Percentiles rank a stretch among this genome's conserved stretches.
Conservation (phyloP, 2,888 invertebrate genomes). For the Dendrolimus houi region DNA sequence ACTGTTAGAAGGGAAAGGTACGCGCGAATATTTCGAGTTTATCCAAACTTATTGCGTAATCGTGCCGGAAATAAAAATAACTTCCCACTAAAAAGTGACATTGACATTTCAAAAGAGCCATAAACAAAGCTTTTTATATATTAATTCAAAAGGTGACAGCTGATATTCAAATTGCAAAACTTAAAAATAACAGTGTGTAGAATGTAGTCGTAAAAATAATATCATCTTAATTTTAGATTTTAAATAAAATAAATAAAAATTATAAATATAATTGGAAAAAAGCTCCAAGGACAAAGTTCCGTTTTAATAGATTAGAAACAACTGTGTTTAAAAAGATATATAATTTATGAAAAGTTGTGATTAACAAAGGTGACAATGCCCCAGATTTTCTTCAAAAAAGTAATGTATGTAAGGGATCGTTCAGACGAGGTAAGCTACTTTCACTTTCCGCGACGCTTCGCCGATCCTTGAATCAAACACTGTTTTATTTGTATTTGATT, state of each 20-base stretch:
- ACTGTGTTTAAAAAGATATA: no score
- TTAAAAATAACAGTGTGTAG: no score
- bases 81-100: constrained; percentile 11
- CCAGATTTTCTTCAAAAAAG: constrained; percentile 74
- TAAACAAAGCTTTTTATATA: constrained; percentile 5
- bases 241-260: no score
- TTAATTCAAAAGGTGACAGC: no score
- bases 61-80: neutral
- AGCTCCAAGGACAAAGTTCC: no score
- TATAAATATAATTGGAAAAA: no score
- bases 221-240: no score
- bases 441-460: constrained; percentile 43
- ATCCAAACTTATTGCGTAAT: neutral
- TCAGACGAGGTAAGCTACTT: constrained; percentile 68
- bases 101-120: constrained; percentile 16
- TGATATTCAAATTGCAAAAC: no score
- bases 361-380: constrained; percentile 55
- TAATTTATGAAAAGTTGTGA: neutral
- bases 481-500: constrained; percentile 15
- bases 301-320: no score
- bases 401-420: constrained; percentile 66
- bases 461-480: neutral
- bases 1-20: constrained; percentile 62
- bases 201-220: no score
- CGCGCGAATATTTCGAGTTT: constrained; percentile 15